phyloP scores from a whole-genome alignment of 2,888 invertebrate genomes.

The Ochropleura leucogaster region DNA sequence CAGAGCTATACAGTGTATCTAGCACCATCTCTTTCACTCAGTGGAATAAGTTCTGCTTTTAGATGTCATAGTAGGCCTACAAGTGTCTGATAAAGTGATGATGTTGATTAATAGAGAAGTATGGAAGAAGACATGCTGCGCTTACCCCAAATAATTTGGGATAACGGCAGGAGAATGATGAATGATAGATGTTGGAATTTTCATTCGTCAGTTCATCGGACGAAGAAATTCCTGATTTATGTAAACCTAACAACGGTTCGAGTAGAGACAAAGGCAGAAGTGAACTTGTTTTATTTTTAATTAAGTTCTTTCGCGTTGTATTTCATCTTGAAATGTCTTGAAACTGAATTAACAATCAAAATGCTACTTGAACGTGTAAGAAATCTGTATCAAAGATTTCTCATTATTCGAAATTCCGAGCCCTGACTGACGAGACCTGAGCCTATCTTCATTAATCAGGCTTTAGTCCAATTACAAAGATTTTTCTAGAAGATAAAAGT shows the following conservation, averaged over 20 bases:
- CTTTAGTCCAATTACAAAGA: slow-evolving; percentile 8
- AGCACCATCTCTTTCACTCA: too few species aligned
- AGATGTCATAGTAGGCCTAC: too few species aligned
- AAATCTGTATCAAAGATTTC: not conserved
- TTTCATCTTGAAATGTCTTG: not conserved
- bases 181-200: not conserved
- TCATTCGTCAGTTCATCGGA: too few species aligned
- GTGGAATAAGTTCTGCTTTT: too few species aligned
- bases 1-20: too few species aligned
- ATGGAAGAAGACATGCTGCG: too few species aligned
- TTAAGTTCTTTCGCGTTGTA: not conserved
- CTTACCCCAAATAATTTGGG: too few species aligned
- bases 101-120: too few species aligned
- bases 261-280: not conserved
- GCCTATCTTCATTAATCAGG: slow-evolving; percentile 1
- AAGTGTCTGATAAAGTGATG: too few species aligned
- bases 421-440: not conserved
- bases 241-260: too few species aligned
- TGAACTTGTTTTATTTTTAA: not conserved
- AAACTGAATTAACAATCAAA: not conserved
- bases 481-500: not conserved
- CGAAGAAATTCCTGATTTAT: too few species aligned
- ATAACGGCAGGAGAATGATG: too few species aligned
- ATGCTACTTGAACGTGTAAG: not conserved
- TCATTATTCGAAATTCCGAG: not conserved